Evolutionary conservation across 2,888 invertebrate genomes (phyloP).

Genomic region (Leptogaster cylindrica): DNA sequence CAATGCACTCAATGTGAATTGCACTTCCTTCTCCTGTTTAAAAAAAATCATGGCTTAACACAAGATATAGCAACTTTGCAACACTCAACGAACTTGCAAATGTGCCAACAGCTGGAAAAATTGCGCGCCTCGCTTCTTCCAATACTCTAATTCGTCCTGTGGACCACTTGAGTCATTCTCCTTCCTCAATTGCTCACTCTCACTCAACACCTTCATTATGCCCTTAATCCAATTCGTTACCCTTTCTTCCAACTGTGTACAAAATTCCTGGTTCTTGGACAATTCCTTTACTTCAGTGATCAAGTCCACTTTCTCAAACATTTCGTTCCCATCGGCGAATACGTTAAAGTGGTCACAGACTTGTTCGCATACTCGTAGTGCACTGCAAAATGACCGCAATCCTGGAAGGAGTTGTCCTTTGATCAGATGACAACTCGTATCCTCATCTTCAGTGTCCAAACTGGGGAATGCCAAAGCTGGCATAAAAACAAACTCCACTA

Average conservation of each 20-base stretch:
- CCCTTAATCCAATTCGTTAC: conserved; percentile 81
- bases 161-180: conserved; percentile 93
- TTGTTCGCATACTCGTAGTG: conserved; percentile 85
- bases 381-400: conserved; percentile 85
- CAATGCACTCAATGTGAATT: conserved; percentile 77
- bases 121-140: conserved; percentile 93
- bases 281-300: conserved; percentile 74
- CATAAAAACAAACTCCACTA: conserved; percentile 89
- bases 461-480: conserved; percentile 85
- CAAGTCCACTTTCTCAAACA: conserved; percentile 68
- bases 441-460: conserved; percentile 81
- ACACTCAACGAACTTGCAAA: conserved; percentile 66
- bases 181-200: conserved; percentile 88
- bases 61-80: neutral
- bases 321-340: conserved; percentile 74
- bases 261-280: conserved; percentile 71
- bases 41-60: neutral
- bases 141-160: conserved; percentile 93
- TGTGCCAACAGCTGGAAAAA: conserved; percentile 86
- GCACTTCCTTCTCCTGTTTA: conserved; percentile 76
- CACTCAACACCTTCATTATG: conserved; percentile 83
- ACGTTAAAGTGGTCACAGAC: conserved; percentile 79
- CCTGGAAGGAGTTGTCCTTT: conserved; percentile 84
- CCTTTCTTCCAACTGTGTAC: conserved; percentile 72
- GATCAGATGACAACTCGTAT: conserved; percentile 78